Evolutionary conservation across 1,140 invertebrate species (phyloP), one percentile per base, ranked within the genome.

Genomic region (Liolophura sinensis): DNA sequence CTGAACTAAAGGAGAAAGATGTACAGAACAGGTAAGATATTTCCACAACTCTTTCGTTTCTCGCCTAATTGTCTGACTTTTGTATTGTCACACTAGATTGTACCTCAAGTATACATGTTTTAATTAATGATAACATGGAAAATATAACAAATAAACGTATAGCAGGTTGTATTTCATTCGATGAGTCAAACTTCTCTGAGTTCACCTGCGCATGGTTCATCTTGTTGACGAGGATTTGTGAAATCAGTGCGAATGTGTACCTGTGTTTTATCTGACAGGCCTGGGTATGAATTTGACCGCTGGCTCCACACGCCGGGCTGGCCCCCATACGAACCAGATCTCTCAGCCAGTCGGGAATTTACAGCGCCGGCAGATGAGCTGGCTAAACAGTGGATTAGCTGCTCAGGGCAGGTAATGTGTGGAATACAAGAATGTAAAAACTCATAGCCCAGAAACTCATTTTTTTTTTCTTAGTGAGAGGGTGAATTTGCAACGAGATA

Each of bases 291-390:
- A 48, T 75, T 77, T 69, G 40, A 47, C 57, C 65, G 25, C 7
- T 75, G 75, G 75, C 64, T 77, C 40, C 54, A 68, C 46, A 67
- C 52, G 12, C 65, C 75, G 14, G 75, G 75, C 1, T 73, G 70
- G 69, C 71, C 75, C 6, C 69, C 73, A 20, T 77, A 72, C 61
- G 62, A 46, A 9, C 75, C 75, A 49, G 75, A 77, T 51, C 66
- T 77, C 15, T 75, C 73, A 12, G 71, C 69, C 24, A 65, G 70
- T 11, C 58, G 57, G 16, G 68, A 70, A 27, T 68, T 77, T 27
- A 74, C 73, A 27, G 65, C 52, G 7, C 68, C 69, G 22, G 71
- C 71, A 15, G 71, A 69, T 47, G 1, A 48, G 1, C 56, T 70
- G 46, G 66, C 70, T 25, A 60, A 67, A 52, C 46, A 46, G 12